A percentile compares a stretch with the other conserved stretches of the same genome.
phyloP scores from a whole-genome alignment of 2,797 vertebrate genomes.

The Muscicapa comitata region DNA sequence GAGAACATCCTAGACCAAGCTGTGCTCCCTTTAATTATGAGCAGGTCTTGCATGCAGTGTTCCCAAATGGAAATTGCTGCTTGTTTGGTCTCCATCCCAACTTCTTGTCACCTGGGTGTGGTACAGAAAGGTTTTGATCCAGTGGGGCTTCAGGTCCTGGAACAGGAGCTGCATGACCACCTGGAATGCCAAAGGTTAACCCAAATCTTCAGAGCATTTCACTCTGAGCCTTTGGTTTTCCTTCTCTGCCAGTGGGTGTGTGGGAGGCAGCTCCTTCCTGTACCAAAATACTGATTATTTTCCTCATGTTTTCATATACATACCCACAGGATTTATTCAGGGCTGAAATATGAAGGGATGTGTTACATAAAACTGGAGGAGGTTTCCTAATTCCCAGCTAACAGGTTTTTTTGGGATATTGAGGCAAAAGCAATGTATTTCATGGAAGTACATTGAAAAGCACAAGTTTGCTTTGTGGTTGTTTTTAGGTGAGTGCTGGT shows the following conservation, averaged over 20 bases:
- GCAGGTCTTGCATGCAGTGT: background rate
- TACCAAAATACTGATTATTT: background rate
- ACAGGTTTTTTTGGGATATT: too few relatives aligned
- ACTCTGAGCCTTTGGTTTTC: background rate
- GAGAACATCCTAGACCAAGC: background rate
- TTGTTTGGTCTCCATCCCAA: background rate
- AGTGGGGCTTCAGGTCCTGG: background rate
- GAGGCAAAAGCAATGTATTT: background rate
- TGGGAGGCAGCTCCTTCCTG: background rate
- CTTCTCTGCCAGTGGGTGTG: background rate
- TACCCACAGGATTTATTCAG: rapidly evolving
- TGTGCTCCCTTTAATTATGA: background rate
- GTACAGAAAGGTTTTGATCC: background rate
- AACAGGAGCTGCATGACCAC: background rate
- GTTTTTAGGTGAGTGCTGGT: background rate
- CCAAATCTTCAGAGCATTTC: background rate
- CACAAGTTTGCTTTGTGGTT: background rate
- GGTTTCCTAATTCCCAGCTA: background rate
- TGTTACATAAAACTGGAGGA: background rate
- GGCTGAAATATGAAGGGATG: rapidly evolving
- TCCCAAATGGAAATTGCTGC: background rate
- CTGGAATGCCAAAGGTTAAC: background rate
- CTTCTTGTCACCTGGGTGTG: background rate
- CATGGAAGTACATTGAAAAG: rapidly evolving
- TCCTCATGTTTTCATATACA: background rate